Base-by-base conservation (phyloP, 2,888 invertebrate species). In the Leptopterna dolabrata region DNA sequence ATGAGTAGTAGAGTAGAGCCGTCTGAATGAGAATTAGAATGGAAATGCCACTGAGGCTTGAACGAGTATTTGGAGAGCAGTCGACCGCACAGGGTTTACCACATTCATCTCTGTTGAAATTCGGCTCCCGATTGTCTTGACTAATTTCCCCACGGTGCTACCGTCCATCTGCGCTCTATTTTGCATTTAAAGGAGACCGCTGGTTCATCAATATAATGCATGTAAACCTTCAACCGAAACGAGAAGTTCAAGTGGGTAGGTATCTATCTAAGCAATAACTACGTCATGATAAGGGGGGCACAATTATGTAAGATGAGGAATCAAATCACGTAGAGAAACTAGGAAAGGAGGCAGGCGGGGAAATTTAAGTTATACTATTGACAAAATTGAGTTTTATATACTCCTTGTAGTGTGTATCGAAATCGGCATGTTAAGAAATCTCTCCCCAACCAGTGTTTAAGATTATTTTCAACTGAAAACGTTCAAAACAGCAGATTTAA, bases 141-240 rank as follows among this genome's bases (percentile, higher is more conserved):
- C 78, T 78, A 78, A 78, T 78, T 78, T 78, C 78, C 78, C 78
- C 43, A 45, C 78, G 78, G 78, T 78, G 78, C 19, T 63, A 24
- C 19, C 63, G 45, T 78, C 78, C 78, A 78, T 27, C 43, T 78
- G 78, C 24, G 43, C 27, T 43, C 45, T 78, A 24, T 78, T 78
- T 78, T 45, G 78, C 78, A 78, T 78, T 45, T 43, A 78, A 45
- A 43, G 78, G 43, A 78, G 76, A 30, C 13, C n/a, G 41, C 19
- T 1, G 24, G 78, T 78, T 43, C 78, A 63, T 63, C 63, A 63
- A 55, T 55, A 55, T 19, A 19, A 63, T 2, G 36, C 36, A 36
- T 63, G 13, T n/a, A 0, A 16, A 51, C n/a, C 51, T 63, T 63
- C 24, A 63, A 63, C 7, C 19, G n/a, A 63, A 63, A 63, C 24